Percentiles rank a stretch among this genome's conserved stretches.
Evolutionary conservation across 2,797 vertebrate species (phyloP).

Genomic region (Molossus alvarezi): DNA sequence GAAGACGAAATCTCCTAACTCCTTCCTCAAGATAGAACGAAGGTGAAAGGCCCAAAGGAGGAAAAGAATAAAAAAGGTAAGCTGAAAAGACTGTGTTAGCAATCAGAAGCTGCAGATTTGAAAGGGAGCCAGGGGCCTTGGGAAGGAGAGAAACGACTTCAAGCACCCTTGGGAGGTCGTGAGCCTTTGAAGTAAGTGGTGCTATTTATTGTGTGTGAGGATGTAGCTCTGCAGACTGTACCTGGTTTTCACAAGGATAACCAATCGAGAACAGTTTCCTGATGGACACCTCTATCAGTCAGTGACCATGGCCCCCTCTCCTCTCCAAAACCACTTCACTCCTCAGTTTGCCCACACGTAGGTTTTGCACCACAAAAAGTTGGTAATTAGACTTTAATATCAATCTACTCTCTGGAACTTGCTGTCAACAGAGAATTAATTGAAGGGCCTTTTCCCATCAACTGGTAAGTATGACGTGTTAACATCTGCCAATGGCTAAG

Average conservation of each 20-base stretch:
- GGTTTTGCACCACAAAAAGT: neutral
- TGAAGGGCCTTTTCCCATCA: neutral
- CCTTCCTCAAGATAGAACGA: neutral
- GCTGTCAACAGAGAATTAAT: neutral
- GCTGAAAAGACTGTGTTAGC: neutral
- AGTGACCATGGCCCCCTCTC: neutral
- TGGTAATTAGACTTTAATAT: neutral
- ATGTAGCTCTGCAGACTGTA: neutral
- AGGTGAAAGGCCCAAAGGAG: neutral
- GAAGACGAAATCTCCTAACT: neutral
- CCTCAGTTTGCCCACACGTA: neutral
- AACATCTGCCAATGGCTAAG: conserved; percentile 9
- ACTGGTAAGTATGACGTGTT: neutral
- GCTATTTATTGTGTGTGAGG: neutral
- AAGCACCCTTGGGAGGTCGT: neutral
- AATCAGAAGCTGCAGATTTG: neutral
- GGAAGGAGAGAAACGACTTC: neutral
- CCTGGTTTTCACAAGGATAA: neutral
- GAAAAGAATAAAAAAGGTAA: neutral
- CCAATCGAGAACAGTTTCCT: neutral
- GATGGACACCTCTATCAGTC: neutral
- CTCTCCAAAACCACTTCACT: neutral
- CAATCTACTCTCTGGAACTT: neutral
- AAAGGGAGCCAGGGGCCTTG: neutral
- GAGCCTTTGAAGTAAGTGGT: neutral